These are phyloP conservation scores for Thunnus maccoyii DNA, from an alignment of 2,113 vertebrate species.

Conservation along the genomic window DNA sequence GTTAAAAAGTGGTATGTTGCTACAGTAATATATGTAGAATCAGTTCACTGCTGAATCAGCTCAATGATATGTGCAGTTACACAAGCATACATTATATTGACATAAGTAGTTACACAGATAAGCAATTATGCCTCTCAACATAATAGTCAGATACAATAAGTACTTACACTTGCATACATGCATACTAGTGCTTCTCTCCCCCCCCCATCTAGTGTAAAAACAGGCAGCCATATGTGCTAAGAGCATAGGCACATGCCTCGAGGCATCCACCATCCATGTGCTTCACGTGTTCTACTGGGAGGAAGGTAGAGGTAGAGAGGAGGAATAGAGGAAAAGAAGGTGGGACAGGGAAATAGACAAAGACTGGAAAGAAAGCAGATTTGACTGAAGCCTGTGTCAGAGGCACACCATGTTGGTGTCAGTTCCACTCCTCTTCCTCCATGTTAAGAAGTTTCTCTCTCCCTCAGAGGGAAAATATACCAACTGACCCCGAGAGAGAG, in stretches of 20 bases:
- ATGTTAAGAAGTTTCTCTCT: constrained; percentile 71
- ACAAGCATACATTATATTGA: constrained; percentile 25
- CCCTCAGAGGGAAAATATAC: constrained; percentile 49
- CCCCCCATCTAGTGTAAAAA: constrained; percentile 21
- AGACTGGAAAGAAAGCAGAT: constrained; percentile 37
- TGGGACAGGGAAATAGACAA: constrained; percentile 17
- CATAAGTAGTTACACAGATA: constrained; percentile 20
- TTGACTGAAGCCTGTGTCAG: constrained; percentile 74
- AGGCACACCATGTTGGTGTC: constrained; percentile 67
- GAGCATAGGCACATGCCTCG: constrained; percentile 33
- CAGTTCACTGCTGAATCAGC: background rate
- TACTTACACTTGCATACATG: constrained; percentile 28
- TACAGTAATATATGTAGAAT: background rate
- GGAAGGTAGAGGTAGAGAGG: background rate
- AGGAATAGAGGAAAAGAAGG: constrained; percentile 6
- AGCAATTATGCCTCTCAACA: constrained; percentile 9
- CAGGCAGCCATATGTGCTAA: constrained; percentile 42
- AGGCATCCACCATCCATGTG: constrained; percentile 46
- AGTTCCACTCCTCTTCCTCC: constrained; percentile 78
- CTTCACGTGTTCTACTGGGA: constrained; percentile 52
- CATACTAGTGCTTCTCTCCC: constrained; percentile 19
- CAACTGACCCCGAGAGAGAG: constrained; percentile 51
- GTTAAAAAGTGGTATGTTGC: background rate
- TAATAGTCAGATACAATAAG: constrained; percentile 43
- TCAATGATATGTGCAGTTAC: background rate